Evolutionary conservation across 1,140 invertebrate species (phyloP).

Genomic region (Meloidogyne chitwoodi): DNA sequence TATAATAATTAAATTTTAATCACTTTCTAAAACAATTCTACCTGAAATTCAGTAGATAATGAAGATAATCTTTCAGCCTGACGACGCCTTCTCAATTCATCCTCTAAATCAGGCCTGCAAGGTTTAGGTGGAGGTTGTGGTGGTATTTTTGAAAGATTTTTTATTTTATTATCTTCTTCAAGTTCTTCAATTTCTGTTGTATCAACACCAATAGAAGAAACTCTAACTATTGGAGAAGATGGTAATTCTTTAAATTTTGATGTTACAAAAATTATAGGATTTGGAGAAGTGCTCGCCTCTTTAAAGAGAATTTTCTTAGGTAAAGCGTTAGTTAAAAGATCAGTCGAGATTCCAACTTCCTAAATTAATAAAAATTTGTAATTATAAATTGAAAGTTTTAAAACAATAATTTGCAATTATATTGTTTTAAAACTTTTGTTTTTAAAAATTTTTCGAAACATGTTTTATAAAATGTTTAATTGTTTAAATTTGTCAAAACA

Average conservation of each 20-base stretch:
- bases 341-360: slow-evolving; percentile 7
- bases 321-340: neutral
- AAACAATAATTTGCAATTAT: no score
- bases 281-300: slow-evolving; percentile 4
- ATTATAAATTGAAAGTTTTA: no score
- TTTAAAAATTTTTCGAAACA: no score
- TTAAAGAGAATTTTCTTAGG: neutral
- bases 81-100: neutral
- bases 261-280: neutral
- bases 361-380: neutral
- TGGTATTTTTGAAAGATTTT: neutral
- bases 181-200: slow-evolving; percentile 4
- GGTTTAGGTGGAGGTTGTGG: slow-evolving; percentile 21
- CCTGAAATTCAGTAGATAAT: slow-evolving; percentile 13
- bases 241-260: neutral
- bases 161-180: neutral
- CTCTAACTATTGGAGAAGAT: neutral
- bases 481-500: no score
- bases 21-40: neutral
- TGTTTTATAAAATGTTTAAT: no score
- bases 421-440: no score
- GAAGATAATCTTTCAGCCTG: neutral
- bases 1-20: neutral
- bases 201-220: slow-evolving; percentile 11
- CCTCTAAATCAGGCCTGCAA: slow-evolving; percentile 1